Evolutionary conservation across 2,113 vertebrate species (phyloP).

Genomic region (Copsychus sechellarum): DNA sequence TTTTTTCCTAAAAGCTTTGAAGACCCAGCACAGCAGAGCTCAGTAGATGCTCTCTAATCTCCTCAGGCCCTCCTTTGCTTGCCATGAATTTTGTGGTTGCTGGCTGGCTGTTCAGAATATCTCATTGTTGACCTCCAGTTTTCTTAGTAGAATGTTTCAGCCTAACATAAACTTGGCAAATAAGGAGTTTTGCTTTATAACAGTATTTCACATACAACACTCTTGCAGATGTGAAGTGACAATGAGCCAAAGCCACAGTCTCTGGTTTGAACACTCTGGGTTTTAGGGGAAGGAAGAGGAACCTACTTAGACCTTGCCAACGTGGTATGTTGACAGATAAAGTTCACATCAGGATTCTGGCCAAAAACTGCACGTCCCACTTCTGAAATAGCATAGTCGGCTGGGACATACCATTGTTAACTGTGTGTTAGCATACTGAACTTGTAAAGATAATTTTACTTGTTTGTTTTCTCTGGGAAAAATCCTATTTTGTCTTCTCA

Average conservation of each 20-base stretch:
- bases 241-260: neutral
- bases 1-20: neutral
- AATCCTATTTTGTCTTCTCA: neutral
- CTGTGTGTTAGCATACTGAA: neutral
- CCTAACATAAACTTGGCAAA: neutral
- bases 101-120: neutral
- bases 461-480: neutral
- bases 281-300: neutral
- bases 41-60: neutral
- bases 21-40: neutral
- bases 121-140: neutral
- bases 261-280: neutral
- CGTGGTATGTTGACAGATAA: constrained; percentile 15
- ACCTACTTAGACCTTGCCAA: neutral
- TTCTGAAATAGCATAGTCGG: neutral
- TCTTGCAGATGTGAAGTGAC: neutral
- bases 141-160: constrained; percentile 5
- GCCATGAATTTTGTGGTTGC: constrained; percentile 9
- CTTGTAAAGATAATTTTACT: neutral
- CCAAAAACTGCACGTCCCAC: neutral
- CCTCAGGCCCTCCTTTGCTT: neutral
- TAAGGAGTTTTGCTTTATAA: neutral
- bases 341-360: neutral
- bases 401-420: neutral
- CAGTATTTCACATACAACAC: neutral